Evolutionary conservation across 2,797 vertebrate genomes (phyloP).

Genomic region (Clarias laeviceps): DNA sequence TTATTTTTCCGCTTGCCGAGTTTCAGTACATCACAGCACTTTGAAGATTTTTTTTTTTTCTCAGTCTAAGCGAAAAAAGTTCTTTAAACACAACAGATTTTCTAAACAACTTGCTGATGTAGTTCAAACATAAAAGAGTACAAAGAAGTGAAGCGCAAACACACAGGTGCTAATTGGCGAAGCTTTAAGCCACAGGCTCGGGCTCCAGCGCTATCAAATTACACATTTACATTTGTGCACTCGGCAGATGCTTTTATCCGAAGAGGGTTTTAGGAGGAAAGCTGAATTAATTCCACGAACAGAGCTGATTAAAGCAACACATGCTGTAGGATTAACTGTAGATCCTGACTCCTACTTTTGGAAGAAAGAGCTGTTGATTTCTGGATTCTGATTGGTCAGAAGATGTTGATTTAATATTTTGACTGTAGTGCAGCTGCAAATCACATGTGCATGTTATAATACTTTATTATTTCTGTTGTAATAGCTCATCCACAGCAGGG

Average conservation of each 20-base stretch:
- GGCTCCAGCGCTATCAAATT: not conserved
- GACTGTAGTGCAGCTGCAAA: not conserved
- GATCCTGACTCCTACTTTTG: not conserved
- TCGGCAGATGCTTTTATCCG: conserved; percentile 39
- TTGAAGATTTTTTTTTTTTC: not conserved
- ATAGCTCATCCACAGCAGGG: not conserved
- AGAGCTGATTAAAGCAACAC: not conserved
- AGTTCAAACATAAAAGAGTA: not conserved
- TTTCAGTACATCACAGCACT: not conserved
- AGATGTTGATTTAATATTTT: not conserved
- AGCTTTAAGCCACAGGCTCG: not conserved
- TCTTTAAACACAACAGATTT: not conserved
- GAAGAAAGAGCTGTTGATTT: not conserved
- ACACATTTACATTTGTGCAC: conserved; percentile 24
- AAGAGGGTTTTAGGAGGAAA: conserved; percentile 18
- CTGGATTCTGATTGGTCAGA: not conserved
- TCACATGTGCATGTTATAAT: not conserved
- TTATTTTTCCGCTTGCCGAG: not conserved
- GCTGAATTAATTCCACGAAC: conserved; percentile 9
- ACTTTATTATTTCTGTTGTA: not conserved
- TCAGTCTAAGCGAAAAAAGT: not conserved
- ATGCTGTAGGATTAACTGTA: not conserved
- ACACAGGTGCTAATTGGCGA: conserved; percentile 8
- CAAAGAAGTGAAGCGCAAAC: not conserved
- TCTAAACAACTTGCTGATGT: conserved; percentile 5